A percentile compares a stretch with the other conserved stretches of the same genome.
Conservation (phyloP, 2,888 invertebrate genomes). For the Cremastobaeus sp. region DNA sequence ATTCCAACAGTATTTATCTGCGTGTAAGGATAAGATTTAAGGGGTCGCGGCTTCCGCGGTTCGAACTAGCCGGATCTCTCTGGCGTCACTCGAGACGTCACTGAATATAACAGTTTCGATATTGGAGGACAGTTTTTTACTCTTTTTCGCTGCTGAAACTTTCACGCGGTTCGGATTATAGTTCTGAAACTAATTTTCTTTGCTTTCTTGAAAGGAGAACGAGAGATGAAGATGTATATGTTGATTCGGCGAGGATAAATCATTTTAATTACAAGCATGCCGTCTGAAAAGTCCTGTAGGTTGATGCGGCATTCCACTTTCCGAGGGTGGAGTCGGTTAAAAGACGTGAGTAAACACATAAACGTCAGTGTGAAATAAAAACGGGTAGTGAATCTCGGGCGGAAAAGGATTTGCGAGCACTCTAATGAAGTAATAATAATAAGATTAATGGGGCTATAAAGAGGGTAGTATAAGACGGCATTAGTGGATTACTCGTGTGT, state of each 20-base stretch:
- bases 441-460: background rate
- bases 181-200: too few species aligned
- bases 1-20: too few species aligned
- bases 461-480: background rate
- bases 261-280: too few species aligned
- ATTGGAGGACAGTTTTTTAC: too few species aligned
- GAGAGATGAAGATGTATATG: constrained; percentile 24
- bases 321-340: background rate
- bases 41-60: too few species aligned
- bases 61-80: too few species aligned
- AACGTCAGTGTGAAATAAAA: background rate
- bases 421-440: constrained; percentile 3
- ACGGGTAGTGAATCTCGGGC: background rate
- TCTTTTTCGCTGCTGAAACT: too few species aligned
- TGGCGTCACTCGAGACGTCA: too few species aligned
- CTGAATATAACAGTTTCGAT: too few species aligned
- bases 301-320: constrained; percentile 1
- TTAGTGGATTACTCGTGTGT: background rate
- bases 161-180: too few species aligned
- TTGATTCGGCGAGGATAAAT: constrained; percentile 4
- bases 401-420: constrained; percentile 2
- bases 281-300: constrained; percentile 7
- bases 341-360: constrained; percentile 5
- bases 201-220: too few species aligned
- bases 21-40: too few species aligned